These are phyloP conservation scores for Melanostoma mellinum DNA, from an alignment of 2,888 invertebrate species.

Conservation along the genomic window DNA sequence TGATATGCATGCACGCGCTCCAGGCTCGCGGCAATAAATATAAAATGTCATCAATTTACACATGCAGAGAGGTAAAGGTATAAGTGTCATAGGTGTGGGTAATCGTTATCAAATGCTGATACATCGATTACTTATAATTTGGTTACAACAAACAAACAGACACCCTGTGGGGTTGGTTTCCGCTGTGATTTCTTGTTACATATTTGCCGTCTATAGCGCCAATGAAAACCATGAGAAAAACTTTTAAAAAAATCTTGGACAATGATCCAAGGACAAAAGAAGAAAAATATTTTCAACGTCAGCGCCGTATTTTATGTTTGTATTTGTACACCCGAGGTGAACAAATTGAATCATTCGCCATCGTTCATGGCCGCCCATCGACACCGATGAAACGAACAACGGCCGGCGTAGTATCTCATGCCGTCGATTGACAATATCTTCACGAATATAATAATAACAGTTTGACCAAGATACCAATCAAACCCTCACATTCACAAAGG, in stretches of 20 bases:
- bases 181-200: conserved; percentile 38
- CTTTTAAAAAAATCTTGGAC: neutral
- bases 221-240: neutral
- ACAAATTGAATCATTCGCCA: conserved; percentile 68
- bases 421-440: conserved; percentile 40
- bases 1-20: conserved; percentile 62
- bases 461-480: conserved; percentile 47
- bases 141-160: conserved; percentile 61
- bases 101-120: conserved; percentile 35
- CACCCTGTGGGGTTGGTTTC: neutral
- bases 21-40: conserved; percentile 51
- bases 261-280: conserved; percentile 29
- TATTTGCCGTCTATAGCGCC: conserved; percentile 23
- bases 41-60: conserved; percentile 66
- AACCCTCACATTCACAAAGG: neutral
- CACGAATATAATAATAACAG: conserved; percentile 65
- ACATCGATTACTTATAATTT: conserved; percentile 47
- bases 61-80: conserved; percentile 2
- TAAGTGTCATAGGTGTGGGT: conserved; percentile 12
- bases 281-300: conserved; percentile 40
- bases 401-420: neutral
- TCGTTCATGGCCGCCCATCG: conserved; percentile 39
- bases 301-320: conserved; percentile 48
- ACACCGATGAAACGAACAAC: conserved; percentile 10
- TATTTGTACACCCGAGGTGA: conserved; percentile 65